phyloP scores from a whole-genome alignment of 2,888 invertebrate species.

The Antitype chi region DNA sequence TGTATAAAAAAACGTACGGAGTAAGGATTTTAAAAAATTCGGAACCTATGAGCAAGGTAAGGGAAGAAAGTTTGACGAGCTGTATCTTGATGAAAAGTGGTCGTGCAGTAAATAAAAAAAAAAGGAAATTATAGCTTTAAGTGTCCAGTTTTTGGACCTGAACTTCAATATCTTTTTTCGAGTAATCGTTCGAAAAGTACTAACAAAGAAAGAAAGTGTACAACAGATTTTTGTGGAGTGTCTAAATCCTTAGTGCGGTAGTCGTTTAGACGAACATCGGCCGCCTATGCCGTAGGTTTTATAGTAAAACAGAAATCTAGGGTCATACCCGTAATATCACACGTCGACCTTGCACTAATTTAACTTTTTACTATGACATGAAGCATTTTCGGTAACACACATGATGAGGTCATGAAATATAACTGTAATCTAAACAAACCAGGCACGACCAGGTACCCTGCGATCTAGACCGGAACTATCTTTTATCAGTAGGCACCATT shows the following conservation, averaged over 20 bases:
- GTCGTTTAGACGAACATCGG: not conserved
- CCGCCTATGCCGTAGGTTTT: not conserved
- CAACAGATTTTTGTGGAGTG: not conserved
- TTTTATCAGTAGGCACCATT: conserved; percentile 19
- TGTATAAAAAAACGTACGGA: not conserved
- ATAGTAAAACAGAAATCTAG: not conserved
- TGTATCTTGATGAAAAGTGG: no score
- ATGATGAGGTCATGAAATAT: conserved; percentile 21
- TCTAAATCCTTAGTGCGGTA: not conserved
- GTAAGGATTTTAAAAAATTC: not conserved
- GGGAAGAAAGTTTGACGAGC: not conserved
- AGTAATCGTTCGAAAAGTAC: no score
- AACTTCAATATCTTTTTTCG: no score
- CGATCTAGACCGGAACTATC: conserved; percentile 35
- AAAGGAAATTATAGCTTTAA: no score
- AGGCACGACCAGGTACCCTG: not conserved
- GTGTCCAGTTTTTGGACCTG: no score
- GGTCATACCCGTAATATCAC: not conserved
- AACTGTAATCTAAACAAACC: conserved; percentile 17
- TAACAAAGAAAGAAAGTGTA: no score
- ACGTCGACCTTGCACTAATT: not conserved
- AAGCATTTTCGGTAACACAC: conserved; percentile 12
- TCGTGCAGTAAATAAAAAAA: no score
- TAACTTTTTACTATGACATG: not conserved
- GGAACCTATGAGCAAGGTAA: no score